Evolutionary conservation across 2,797 vertebrate species (phyloP), one percentile per base, ranked within the genome.

Genomic region (Gymnoscopelus braueri): DNA sequence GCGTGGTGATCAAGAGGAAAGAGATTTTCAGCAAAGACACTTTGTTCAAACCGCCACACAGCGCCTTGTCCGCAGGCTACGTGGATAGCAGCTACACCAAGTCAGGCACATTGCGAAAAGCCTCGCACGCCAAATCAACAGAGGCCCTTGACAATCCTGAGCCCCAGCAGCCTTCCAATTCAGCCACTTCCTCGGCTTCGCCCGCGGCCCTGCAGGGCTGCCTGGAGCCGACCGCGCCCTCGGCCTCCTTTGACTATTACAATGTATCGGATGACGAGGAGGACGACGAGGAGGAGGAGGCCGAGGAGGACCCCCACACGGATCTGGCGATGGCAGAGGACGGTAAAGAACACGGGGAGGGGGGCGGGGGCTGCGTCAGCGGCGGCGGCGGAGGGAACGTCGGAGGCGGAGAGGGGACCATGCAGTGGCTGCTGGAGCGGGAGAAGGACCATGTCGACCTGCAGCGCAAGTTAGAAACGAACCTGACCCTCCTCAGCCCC

Each of bases 11-110:
- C 89, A 99, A 98, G 90, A 95, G 97, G 90, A 99, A 99, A 95
- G 98, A 99, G 93, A 98, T 99, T 88, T 99, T 99, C 91, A 99
- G 98, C 92, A 99, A 99, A 87, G 98, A 99, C 93, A 99, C 98
- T 58, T 95, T 99, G 89, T 99, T 99, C 88, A 99, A 98, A 91
- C 97, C 98, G 88, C 97, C 97, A 88, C 97, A 97, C 92, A 97
- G 95, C 92, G 94, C 95, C 87, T 94, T 98, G 88, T 95, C 96
- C 89, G 94, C 97, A 89, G 96, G 96, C 89, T 95, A 94, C 32
- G 89, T 91, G 88, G 94, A 95, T 73, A 92, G 90, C 89, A 96
- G 95, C 91, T 98, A 97, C 78, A 96, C 97, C 90, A 98, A 98
- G 91, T 94, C 98, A 49, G 94, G 95, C 91, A 94, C 96, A 88